phyloP scores from a whole-genome alignment of 1,140 invertebrate species.

The Dolichoris vasculosae region DNA sequence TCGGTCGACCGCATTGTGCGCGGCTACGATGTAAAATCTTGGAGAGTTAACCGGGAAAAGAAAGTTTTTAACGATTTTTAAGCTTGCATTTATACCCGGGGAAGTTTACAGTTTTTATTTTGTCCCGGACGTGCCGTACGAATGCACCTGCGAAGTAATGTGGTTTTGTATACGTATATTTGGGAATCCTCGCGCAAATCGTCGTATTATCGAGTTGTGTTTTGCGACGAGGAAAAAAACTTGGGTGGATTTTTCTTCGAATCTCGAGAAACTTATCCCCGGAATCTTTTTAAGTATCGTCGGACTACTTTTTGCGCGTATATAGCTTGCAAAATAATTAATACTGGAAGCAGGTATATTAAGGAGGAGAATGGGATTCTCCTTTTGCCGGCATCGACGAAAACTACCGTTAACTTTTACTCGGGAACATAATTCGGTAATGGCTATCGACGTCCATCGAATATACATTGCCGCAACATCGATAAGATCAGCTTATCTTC shows the following conservation, averaged over 20 bases:
- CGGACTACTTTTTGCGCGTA: neutral
- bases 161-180: neutral
- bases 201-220: neutral
- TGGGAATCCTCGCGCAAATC: constrained; percentile 12
- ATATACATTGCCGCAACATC: no score
- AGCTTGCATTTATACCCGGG: neutral
- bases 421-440: no score
- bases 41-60: neutral
- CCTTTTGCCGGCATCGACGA: no score
- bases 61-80: constrained; percentile 10
- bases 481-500: no score
- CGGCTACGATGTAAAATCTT: neutral
- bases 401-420: no score
- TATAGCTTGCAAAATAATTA: neutral
- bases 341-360: no score
- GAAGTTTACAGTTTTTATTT: constrained; percentile 25
- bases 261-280: neutral
- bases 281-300: neutral
- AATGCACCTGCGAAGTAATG: neutral
- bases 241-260: neutral
- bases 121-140: neutral
- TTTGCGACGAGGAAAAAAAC: neutral
- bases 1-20: neutral
- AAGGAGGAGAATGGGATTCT: no score
- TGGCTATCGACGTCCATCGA: no score